A percentile compares a stretch with the other conserved stretches of the same genome.
These are phyloP conservation scores for Leuciscus idus DNA, from an alignment of 2,113 vertebrate genomes.

Conservation along the genomic window DNA sequence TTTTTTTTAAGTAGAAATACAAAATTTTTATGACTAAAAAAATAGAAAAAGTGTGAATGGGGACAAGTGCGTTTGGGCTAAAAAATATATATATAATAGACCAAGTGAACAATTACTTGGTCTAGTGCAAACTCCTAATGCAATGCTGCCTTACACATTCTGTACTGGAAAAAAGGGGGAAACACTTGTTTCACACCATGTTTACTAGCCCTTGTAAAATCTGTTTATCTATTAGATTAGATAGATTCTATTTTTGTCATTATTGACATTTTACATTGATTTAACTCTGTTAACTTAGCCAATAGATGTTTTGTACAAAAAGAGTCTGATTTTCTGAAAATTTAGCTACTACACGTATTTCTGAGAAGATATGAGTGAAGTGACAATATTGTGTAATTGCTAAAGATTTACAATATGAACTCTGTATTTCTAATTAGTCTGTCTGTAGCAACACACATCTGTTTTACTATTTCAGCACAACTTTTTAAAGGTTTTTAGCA, in stretches of 20 bases:
- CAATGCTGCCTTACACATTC: too few relatives aligned
- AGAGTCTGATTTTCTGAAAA: neutral
- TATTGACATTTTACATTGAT: slow-evolving; percentile 12
- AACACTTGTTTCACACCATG: neutral
- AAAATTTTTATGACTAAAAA: too few relatives aligned
- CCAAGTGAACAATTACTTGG: neutral
- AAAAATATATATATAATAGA: neutral
- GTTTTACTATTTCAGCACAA: slow-evolving; percentile 52
- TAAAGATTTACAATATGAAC: slow-evolving; percentile 17
- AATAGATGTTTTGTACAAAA: neutral
- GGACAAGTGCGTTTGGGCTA: neutral
- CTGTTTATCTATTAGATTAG: neutral
- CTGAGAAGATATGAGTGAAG: neutral
- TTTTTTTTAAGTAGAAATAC: too few relatives aligned
- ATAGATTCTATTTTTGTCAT: neutral
- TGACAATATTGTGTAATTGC: slow-evolving; percentile 10
- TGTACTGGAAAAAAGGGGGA: neutral
- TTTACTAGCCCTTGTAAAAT: neutral
- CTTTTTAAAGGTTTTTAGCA: slow-evolving; percentile 51
- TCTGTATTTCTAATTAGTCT: neutral
- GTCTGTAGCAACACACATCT: neutral
- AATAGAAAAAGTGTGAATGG: neutral
- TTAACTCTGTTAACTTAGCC: neutral
- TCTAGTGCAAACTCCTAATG: neutral
- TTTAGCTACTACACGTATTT: neutral